A percentile compares a stretch with the other conserved stretches of the same genome.
These are phyloP conservation scores for Acrocephalus arundinaceus DNA, from an alignment of 2,113 vertebrate species.

Conservation along the genomic window DNA sequence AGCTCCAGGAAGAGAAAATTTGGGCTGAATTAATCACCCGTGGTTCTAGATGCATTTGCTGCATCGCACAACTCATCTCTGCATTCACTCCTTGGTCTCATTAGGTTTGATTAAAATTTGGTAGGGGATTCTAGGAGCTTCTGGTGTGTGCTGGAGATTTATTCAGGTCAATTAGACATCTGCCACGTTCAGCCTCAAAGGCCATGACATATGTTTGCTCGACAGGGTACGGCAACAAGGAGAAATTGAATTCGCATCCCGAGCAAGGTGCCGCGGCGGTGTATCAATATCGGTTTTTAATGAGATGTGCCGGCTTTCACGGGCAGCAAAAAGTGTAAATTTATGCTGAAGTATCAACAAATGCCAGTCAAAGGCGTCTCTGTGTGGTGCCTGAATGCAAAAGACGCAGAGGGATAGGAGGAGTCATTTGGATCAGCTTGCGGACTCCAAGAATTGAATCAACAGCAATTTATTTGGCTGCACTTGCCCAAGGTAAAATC, in stretches of 20 bases:
- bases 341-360: conserved; percentile 52
- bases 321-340: conserved; percentile 53
- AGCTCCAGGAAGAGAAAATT: neutral
- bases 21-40: accelerated
- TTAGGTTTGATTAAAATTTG: neutral
- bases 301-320: conserved; percentile 33
- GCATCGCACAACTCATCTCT: neutral
- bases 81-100: neutral
- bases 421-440: neutral
- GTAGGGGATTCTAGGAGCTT: neutral
- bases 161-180: conserved; percentile 38
- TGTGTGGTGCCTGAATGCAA: conserved; percentile 26
- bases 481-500: neutral
- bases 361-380: conserved; percentile 51
- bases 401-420: neutral
- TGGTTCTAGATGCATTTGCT: neutral
- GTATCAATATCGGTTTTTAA: conserved; percentile 57
- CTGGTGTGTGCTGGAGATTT: neutral
- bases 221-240: neutral
- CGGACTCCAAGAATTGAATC: neutral
- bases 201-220: conserved; percentile 50
- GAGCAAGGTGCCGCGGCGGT: conserved; percentile 24
- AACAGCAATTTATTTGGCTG: neutral
- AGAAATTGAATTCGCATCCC: neutral
- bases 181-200: conserved; percentile 13